Evolutionary conservation across 2,113 vertebrate genomes (phyloP), one percentile per base, ranked within the genome.

Genomic region (Hemiprocne comata): DNA sequence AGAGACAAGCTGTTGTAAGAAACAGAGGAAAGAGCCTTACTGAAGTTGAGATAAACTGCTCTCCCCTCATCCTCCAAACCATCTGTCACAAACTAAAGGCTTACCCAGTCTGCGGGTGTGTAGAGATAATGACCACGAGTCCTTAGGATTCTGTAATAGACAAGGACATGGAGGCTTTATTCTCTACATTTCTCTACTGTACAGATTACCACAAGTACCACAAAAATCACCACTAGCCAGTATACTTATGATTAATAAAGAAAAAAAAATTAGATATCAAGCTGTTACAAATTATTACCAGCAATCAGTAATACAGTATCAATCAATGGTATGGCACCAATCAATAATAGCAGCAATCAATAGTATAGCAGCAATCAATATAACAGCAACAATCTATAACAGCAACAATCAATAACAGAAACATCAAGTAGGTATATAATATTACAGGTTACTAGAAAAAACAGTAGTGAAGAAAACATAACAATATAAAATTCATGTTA

Each of bases 181-280:
- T 5, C 7, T 62, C 48, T 28, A 61, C 50, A 67, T 61, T 50
- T 77, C 14, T 82, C 34, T 31, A 36, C n/a, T 75, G 53, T 17
- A 73, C 12, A 61, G 29, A 44, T n/a, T 50, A 66, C 14, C 69
- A 57, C 28, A 66, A 28, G 18, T 48, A 48, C 18, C 36, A 71
- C 44, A 75, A 53, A 89, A 85, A 85, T 57, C 69, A 74, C 40
- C 34, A 34, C 21, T 40, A 70, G 50, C 11, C 44, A 58, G 28
- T 34, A 85, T 21, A 67, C 3, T 8, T 62, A 46, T 53, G n/a
- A 54, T 42, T 48, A 65, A 71, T 54, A 53, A 71, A 53, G 42
- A 48, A 67, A 74, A 25, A 70, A 14, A 33, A 25, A 9, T 2
- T 1, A 42, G 10, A 28, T 33, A 48, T 60, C 0, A 0, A 65